Evolutionary conservation across 2,888 invertebrate species (phyloP), one percentile per base, ranked within the genome.

Genomic region (Agriotes lineatus): DNA sequence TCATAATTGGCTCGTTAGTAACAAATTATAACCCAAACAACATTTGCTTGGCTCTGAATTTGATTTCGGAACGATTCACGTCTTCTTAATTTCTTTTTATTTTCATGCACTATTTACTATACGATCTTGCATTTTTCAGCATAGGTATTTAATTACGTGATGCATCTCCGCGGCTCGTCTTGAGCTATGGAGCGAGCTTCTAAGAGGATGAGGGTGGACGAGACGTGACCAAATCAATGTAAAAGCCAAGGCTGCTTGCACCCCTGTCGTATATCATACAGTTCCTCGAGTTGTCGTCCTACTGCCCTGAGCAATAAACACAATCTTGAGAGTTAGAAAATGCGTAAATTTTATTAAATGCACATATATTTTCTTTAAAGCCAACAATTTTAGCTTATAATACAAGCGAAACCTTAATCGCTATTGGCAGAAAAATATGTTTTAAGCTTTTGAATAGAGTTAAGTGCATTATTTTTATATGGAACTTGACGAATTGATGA

Each of bases 201-300:
- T 71, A 72, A 65, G 70, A 69, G 72, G 73, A 70, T 62, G 72
- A 67, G 65, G 73, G 73, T 64, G 69, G 70, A 69, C 70, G 72
- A 64, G 70, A 78, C 78, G 78, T 78, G 78, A 78, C 77, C 78
- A 78, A 78, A 78, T 78, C 78, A 78, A 77, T 76, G 76, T 78
- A 78, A 78, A 77, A 78, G 78, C 78, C 71, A 60, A 60, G 72
- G 67, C 71, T 67, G 54, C 61, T 59, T 65, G 69, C 72, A 45
- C 67, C 74, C 72, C 61, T 67, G 64, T 70, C 73, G 70, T 74
- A 75, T 74, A 72, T 76, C 74, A 74, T 73, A 65, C 58, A 62
- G 61, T 57, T 60, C 50, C 37, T 44, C 65, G 37, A 20, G 42
- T 50, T 72, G 70, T 65, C 72, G 69, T 65, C 48, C 64, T 37